Evolutionary conservation across 2,797 vertebrate genomes (phyloP).

Genomic region (Cynopterus sphinx): DNA sequence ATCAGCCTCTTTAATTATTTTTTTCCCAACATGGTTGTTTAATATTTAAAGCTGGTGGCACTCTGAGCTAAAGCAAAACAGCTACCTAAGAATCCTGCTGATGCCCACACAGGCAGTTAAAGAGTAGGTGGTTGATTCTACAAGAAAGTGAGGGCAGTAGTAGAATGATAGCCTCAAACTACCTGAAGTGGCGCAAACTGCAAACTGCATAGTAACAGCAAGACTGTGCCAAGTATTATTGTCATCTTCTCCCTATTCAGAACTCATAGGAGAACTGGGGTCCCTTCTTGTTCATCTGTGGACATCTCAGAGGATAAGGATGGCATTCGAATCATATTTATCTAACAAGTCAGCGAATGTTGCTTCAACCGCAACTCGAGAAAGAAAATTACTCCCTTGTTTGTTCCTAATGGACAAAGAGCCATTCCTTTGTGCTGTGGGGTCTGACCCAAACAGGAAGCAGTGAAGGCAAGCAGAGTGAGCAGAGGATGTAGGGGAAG

Average conservation of each 20-base stretch:
- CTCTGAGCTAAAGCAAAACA: not conserved
- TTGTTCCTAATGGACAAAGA: not conserved
- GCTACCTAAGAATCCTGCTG: not conserved
- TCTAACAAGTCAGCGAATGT: not conserved
- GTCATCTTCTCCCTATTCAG: not conserved
- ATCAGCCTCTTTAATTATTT: not conserved
- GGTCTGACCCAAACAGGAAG: not conserved
- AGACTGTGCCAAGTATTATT: not conserved
- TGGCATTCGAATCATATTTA: not conserved
- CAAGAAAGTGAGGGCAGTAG: accelerated
- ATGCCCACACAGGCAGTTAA: not conserved
- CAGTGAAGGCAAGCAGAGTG: accelerated
- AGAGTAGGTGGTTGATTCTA: not conserved
- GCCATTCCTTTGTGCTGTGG: not conserved
- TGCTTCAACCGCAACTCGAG: not conserved
- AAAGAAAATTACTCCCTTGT: not conserved
- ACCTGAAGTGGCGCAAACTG: not conserved
- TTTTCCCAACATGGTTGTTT: not conserved
- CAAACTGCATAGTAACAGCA: not conserved
- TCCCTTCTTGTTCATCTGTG: not conserved
- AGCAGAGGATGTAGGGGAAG: not conserved
- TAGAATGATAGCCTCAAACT: not conserved
- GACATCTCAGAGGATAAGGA: not conserved
- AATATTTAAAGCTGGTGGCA: not conserved
- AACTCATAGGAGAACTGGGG: not conserved